phyloP scores from a whole-genome alignment of 2,113 vertebrate genomes.

The Corythornis madagascariensis region DNA sequence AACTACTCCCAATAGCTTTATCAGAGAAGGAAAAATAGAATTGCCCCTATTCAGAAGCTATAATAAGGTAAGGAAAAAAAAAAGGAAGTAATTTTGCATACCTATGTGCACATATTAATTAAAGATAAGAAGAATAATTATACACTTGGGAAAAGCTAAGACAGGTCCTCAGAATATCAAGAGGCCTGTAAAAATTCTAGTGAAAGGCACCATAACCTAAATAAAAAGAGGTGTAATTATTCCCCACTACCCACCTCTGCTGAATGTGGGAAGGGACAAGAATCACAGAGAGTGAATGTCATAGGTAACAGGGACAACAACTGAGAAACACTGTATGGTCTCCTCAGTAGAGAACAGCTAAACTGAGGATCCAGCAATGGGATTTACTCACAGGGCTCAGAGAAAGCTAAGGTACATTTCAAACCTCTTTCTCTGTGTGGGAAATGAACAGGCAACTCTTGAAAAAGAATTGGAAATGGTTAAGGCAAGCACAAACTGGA shows the following conservation, averaged over 20 bases:
- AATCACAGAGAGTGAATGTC: slow-evolving; percentile 25
- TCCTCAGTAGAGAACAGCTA: not conserved
- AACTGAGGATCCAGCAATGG: not conserved
- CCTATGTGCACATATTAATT: not conserved
- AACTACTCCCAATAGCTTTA: not conserved
- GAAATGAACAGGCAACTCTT: not conserved
- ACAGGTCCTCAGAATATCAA: slow-evolving; percentile 39
- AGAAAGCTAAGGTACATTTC: not conserved
- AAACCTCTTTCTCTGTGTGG: not conserved
- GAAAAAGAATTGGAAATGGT: not conserved
- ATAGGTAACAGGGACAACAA: not conserved
- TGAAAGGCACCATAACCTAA: slow-evolving; percentile 39
- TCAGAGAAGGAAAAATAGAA: not conserved
- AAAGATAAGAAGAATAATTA: slow-evolving; percentile 54
- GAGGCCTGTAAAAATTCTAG: slow-evolving; percentile 33
- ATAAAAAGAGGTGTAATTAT: slow-evolving; percentile 29
- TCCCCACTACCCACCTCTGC: slow-evolving; percentile 11
- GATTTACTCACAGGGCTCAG: not conserved
- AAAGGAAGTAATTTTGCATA: slow-evolving; percentile 18
- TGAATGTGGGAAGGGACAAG: slow-evolving; percentile 37
- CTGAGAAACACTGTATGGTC: not conserved
- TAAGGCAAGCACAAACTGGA: not conserved
- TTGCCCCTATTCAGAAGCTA: not conserved
- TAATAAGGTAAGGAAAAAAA: not conserved
- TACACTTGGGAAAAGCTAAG: slow-evolving; percentile 25